A percentile compares a stretch with the other conserved stretches of the same genome.
phyloP scores from a whole-genome alignment of 2,113 vertebrate genomes.

The Serinus canaria region DNA sequence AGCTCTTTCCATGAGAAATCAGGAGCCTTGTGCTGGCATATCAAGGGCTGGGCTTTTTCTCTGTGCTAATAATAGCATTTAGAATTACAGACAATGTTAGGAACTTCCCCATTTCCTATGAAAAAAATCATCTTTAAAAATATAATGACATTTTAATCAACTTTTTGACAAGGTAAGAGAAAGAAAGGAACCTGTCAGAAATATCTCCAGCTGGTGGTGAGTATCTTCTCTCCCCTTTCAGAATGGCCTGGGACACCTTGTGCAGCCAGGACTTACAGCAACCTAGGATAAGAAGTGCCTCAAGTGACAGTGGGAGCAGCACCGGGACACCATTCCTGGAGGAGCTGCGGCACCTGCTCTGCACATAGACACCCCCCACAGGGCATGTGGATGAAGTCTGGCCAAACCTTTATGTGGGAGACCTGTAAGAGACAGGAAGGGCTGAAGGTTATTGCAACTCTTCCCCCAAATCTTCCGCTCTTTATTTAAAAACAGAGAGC shows the following conservation, averaged over 20 bases:
- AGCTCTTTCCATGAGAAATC: neutral
- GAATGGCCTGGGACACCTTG: conserved; percentile 62
- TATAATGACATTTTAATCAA: neutral
- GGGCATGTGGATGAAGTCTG: conserved; percentile 87
- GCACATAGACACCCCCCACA: conserved; percentile 60
- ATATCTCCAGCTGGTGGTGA: neutral
- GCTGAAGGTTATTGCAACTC: neutral
- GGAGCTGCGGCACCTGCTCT: conserved; percentile 84
- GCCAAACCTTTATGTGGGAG: conserved; percentile 90
- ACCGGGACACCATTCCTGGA: conserved; percentile 79
- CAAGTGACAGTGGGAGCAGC: neutral
- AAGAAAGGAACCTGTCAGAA: neutral
- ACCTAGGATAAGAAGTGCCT: neutral
- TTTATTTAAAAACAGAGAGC: neutral
- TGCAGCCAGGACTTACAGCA: conserved; percentile 44
- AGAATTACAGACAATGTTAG: neutral
- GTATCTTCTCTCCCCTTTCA: neutral
- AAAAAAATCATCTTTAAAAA: neutral
- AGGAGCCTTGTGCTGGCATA: neutral
- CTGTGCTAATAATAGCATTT: neutral
- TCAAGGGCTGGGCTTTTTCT: neutral
- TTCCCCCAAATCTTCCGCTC: neutral
- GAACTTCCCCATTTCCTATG: neutral
- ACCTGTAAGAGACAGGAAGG: conserved; percentile 82
- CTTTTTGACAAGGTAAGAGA: neutral